phyloP scores from a whole-genome alignment of 2,888 invertebrate genomes.

The Synergus laeviventris region DNA sequence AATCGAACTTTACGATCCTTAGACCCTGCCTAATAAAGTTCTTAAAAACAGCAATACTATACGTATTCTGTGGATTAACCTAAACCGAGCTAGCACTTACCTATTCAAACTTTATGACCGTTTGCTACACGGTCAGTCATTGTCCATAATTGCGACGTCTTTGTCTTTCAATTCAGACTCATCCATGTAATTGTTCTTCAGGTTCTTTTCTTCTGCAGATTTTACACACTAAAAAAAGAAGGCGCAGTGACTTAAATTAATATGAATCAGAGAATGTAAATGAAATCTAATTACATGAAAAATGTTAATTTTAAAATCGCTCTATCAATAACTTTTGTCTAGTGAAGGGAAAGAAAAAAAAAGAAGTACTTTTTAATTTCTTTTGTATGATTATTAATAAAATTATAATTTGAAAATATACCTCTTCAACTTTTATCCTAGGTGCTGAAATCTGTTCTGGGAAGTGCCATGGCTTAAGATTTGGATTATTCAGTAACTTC shows the following conservation, averaged over 20 bases:
- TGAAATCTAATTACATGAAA: neutral
- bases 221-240: conserved; percentile 70
- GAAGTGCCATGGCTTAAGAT: conserved; percentile 90
- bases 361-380: conserved; percentile 17
- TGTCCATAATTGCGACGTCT: conserved; percentile 69
- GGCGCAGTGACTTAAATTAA: conserved; percentile 32
- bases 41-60: conserved; percentile 57
- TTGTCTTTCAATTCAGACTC: conserved; percentile 72
- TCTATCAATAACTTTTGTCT: neutral
- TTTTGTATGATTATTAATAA: conserved; percentile 10
- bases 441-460: conserved; percentile 89
- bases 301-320: neutral
- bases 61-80: conserved; percentile 53
- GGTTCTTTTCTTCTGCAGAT: conserved; percentile 72
- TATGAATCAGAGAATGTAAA: conserved; percentile 13
- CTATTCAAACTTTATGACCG: conserved; percentile 52
- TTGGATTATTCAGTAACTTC: conserved; percentile 86
- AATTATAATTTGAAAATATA: conserved; percentile 75
- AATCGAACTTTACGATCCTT: conserved; percentile 62
- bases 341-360: neutral
- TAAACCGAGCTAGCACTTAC: conserved; percentile 57
- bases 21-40: conserved; percentile 53
- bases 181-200: conserved; percentile 72
- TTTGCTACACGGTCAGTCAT: conserved; percentile 66
- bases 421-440: conserved; percentile 84